Percentiles rank a stretch among this genome's conserved stretches.
Conservation (phyloP, 2,113 vertebrate genomes). For the Thryonomys swinderianus region DNA sequence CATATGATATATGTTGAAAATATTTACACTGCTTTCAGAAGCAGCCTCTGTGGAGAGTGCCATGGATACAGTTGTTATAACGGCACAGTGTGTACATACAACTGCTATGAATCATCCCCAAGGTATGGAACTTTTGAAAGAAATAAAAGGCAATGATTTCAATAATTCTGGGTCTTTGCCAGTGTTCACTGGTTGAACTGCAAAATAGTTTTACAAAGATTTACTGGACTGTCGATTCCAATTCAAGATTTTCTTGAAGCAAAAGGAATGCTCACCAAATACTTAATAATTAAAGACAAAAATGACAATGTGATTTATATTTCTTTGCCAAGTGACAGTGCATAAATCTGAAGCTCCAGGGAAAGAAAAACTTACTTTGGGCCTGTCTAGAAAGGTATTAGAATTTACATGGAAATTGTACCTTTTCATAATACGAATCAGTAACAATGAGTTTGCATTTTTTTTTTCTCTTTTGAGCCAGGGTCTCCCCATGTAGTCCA, state of each 20-base stretch:
- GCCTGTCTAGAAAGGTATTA: neutral
- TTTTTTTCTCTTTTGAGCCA: neutral
- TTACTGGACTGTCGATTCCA: neutral
- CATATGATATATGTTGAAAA: constrained; percentile 45
- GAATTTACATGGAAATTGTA: neutral
- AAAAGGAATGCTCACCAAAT: constrained; percentile 25
- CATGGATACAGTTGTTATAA: constrained; percentile 12
- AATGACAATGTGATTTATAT: neutral
- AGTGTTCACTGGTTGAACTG: neutral
- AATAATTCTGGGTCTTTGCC: neutral
- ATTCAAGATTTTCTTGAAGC: constrained; percentile 43
- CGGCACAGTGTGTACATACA: neutral
- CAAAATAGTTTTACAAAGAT: neutral
- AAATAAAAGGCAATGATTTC: neutral
- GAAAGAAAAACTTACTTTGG: neutral
- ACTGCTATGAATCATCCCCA: neutral
- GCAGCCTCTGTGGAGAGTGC: constrained; percentile 9
- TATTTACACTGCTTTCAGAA: constrained; percentile 59
- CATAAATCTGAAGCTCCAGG: neutral
- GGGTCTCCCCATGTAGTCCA: neutral
- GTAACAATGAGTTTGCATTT: neutral
- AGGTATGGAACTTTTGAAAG: neutral
- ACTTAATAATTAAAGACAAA: neutral
- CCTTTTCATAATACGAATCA: neutral
- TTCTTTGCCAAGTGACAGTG: neutral